A percentile compares a stretch with the other conserved stretches of the same genome.
Conservation (phyloP, 2,797 vertebrate species). For the Ctenopoma multispine region DNA sequence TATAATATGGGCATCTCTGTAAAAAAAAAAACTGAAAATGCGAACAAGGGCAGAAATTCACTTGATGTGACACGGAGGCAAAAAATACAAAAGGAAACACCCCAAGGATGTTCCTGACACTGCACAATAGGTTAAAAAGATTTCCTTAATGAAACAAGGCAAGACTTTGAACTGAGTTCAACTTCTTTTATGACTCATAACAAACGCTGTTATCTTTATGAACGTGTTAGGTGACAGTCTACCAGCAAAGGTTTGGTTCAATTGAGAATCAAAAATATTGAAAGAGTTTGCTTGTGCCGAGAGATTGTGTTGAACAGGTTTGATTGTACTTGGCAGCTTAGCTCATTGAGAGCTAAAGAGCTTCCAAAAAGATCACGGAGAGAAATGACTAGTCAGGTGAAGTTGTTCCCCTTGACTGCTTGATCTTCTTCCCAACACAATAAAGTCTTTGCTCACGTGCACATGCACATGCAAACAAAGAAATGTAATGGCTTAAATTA, state of each 20-base stretch:
- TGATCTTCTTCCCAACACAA: too few species aligned
- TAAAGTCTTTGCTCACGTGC: too few species aligned
- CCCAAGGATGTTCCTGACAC: conserved; percentile 2
- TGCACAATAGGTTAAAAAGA: not conserved
- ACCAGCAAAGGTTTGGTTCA: not conserved
- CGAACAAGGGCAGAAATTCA: not conserved
- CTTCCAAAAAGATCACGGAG: conserved; percentile 32
- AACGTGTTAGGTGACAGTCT: not conserved
- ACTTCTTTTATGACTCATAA: conserved; percentile 1
- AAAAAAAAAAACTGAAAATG: not conserved
- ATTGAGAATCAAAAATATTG: conserved; percentile 9
- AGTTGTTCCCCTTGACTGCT: too few species aligned
- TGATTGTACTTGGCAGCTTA: conserved; percentile 29
- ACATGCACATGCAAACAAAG: too few species aligned
- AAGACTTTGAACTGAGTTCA: conserved; percentile 18
- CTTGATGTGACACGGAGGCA: conserved; percentile 4
- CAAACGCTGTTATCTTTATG: conserved; percentile 17
- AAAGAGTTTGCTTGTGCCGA: conserved; percentile 9
- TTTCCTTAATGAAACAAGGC: conserved; percentile 20
- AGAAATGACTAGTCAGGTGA: too few species aligned
- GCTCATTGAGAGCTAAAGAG: conserved; percentile 35
- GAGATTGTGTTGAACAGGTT: conserved; percentile 13
- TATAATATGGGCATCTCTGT: not conserved
- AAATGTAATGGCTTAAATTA: too few species aligned
- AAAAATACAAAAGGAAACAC: not conserved